Conservation (phyloP, 1,140 invertebrate genomes). For the Hermatobates lingyangjiaoensis region DNA sequence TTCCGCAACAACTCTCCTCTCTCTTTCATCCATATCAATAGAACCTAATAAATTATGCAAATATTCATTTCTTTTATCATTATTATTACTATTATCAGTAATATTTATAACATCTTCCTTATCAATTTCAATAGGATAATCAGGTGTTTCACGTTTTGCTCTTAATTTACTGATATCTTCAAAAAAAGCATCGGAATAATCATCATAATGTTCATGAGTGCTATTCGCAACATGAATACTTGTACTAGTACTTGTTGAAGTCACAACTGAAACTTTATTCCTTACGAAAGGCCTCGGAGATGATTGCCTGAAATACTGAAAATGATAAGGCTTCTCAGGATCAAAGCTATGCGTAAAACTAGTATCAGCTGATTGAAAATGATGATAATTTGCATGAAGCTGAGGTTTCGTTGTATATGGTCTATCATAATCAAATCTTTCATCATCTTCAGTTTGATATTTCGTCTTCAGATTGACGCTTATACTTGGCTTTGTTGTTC, state of each 20-base stretch:
- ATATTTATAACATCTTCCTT: neutral
- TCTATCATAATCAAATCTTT: too few species aligned
- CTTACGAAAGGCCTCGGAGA: neutral
- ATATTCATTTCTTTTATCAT: slow-evolving; percentile 4
- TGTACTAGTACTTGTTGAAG: slow-evolving; percentile 15
- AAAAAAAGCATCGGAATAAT: neutral
- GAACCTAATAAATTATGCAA: slow-evolving; percentile 9
- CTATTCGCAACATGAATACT: slow-evolving; percentile 6
- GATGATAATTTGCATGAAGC: slow-evolving; percentile 8
- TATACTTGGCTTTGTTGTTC: too few species aligned
- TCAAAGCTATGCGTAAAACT: slow-evolving; percentile 9
- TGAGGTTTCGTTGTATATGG: too few species aligned
- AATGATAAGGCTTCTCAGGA: slow-evolving; percentile 6
- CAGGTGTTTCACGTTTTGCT: neutral
- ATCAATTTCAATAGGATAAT: neutral
- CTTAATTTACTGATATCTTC: neutral
- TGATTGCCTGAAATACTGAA: slow-evolving; percentile 7
- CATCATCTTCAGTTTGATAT: too few species aligned
- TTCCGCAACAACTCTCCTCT: slow-evolving; percentile 2
- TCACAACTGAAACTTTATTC: slow-evolving; percentile 9
- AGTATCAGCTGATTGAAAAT: slow-evolving; percentile 5
- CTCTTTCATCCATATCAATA: slow-evolving; percentile 6
- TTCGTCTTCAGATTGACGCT: too few species aligned
- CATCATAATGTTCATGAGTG: neutral
- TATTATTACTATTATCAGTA: neutral